Base-by-base conservation (phyloP, 1,140 invertebrate species). In the Odontomachus brunneus region DNA sequence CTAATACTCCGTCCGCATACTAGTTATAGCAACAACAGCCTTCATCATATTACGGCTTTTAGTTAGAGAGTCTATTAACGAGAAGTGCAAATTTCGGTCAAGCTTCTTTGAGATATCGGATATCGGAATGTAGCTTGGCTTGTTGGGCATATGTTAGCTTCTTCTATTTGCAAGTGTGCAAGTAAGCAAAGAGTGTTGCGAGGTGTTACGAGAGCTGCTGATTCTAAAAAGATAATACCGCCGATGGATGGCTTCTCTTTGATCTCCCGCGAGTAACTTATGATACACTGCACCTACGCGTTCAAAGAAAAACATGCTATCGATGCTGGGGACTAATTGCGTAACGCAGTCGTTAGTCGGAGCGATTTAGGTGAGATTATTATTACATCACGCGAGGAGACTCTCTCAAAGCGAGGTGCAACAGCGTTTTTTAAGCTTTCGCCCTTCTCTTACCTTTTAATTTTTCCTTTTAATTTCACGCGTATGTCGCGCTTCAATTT, bases 181-280 rank as follows among this genome's bases (percentile, higher is more conserved):
- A n/a, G 22, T 24, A 71, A 59, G 24, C 59, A 69, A 71, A 80
- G n/a, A n/a, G 0, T 71, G 14, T 80, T 80, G 71, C 22, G 44
- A 69, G 33, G 24, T 69, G 14, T 80, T 78, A 69, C 53, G 17
- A 80, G 17, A 80, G 17, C n/a, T 80, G 65, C 38, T 71, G 51
- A 80, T 57, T 48, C 65, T 71, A 80, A 80, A 80, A 80, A 57
- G 65, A 71, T 67, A 78, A 57, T 80, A 69, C 44, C 53, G 51
- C 44, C 24, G 51, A 69, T 44, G 19, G 49, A 67, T 78, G 51
- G n/a, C 44, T 57, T 19, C 33, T 59, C 53, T 80, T 80, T 80
- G 65, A 80, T 80, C 65, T 80, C 51, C 71, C 12, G 29, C 57
- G 71, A 26, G 33, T 55, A 59, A 78, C 22, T 78, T 24, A 69